These are phyloP conservation scores for Cataglyphis albicans DNA, from an alignment of 2,888 invertebrate genomes.

Conservation along the genomic window DNA sequence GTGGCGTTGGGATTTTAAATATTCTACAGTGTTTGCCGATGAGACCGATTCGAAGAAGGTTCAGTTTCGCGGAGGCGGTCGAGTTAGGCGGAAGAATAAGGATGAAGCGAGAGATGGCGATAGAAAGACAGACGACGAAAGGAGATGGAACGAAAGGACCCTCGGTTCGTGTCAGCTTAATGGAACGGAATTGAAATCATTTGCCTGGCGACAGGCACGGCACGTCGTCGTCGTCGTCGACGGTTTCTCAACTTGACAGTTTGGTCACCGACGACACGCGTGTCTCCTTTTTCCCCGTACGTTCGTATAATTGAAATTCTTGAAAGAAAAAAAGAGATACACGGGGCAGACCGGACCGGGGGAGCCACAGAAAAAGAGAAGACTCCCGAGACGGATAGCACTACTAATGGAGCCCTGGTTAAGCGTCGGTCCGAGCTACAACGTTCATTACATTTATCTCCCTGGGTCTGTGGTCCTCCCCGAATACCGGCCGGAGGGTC, in stretches of 20 bases:
- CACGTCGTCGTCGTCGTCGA: constrained; percentile 61
- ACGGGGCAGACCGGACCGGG: constrained; percentile 19
- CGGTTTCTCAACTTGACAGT: constrained; percentile 75
- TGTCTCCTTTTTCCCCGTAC: constrained; percentile 23
- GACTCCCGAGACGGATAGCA: constrained; percentile 74
- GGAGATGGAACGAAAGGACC: constrained; percentile 48
- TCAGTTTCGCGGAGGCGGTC: constrained; percentile 68
- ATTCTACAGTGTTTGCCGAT: constrained; percentile 67
- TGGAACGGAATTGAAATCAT: constrained; percentile 78
- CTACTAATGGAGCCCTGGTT: constrained; percentile 80
- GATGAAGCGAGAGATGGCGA: not conserved
- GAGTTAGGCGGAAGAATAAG: constrained; percentile 37
- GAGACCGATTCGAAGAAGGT: constrained; percentile 71
- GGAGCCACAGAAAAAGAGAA: constrained; percentile 60
- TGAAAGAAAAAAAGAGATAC: constrained; percentile 59
- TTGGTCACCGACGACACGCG: constrained; percentile 61
- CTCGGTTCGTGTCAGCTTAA: constrained; percentile 72
- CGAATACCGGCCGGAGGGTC: constrained; percentile 76
- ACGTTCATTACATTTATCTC: constrained; percentile 84
- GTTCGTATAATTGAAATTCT: constrained; percentile 75
- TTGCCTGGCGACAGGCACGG: constrained; percentile 74
- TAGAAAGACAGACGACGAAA: constrained; percentile 40
- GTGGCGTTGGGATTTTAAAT: constrained; percentile 63
- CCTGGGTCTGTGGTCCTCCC: constrained; percentile 79
- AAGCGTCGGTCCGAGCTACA: constrained; percentile 82